A percentile compares a stretch with the other conserved stretches of the same genome.
phyloP scores from a whole-genome alignment of 2,888 invertebrate species.

The Anarsia innoxiella region DNA sequence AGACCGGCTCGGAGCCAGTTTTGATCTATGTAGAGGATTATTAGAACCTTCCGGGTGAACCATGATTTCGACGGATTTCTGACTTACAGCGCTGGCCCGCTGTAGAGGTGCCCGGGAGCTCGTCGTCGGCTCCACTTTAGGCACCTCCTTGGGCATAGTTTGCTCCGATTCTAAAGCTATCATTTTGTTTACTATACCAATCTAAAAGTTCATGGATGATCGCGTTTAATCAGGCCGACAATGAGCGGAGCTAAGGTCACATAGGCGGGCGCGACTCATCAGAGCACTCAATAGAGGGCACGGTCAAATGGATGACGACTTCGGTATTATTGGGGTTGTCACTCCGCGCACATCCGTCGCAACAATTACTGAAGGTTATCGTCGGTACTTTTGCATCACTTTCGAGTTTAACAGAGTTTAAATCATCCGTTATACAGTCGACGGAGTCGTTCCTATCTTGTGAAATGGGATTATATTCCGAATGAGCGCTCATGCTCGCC shows the following conservation, averaged over 20 bases:
- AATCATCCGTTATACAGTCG: conserved; percentile 49
- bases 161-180: conserved; percentile 65
- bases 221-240: conserved; percentile 20
- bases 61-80: conserved; percentile 76
- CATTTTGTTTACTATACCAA: conserved; percentile 40
- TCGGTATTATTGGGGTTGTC: conserved; percentile 48
- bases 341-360: conserved; percentile 45
- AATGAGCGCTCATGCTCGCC: conserved; percentile 60
- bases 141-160: conserved; percentile 49
- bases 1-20: conserved; percentile 62
- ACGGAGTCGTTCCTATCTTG: conserved; percentile 36
- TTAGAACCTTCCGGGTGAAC: conserved; percentile 65
- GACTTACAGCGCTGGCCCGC: conserved; percentile 76
- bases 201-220: conserved; percentile 15
- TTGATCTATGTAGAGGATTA: conserved; percentile 65
- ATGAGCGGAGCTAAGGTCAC: conserved; percentile 34
- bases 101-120: conserved; percentile 71
- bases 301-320: conserved; percentile 55
- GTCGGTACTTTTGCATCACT: conserved; percentile 57
- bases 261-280: conserved; percentile 67
- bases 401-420: conserved; percentile 51
- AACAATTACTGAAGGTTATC: conserved; percentile 70
- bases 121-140: conserved; percentile 51
- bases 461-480: conserved; percentile 41
- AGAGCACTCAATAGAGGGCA: conserved; percentile 58